Evolutionary conservation across 2,113 vertebrate genomes (phyloP), one percentile per base, ranked within the genome.

Genomic region (Lipophrys pholis): DNA sequence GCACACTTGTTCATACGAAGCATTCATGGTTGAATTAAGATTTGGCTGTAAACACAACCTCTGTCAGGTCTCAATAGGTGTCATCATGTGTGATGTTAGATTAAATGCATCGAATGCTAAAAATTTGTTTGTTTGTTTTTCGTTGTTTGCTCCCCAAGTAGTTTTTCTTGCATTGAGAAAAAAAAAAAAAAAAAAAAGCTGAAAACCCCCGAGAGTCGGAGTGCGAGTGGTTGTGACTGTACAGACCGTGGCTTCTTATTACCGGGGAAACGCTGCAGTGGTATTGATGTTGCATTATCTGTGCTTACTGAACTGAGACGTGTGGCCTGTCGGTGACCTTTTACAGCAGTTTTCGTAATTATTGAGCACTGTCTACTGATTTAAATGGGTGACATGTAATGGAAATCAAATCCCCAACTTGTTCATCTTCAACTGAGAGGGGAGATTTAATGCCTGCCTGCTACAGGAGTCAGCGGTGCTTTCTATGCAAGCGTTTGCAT

Each of bases 1-100:
- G 81, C 87, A 90, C 91, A 87, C 72, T 81, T 90, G 89, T 90
- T 89, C 76, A 83, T 85, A 90, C 76, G 72, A 82, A 83, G 54
- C 69, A 71, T 88, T 69, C 58, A 83, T 81, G 88, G 76, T 81
- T 89, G 75, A 90, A 88, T 91, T 89, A 90, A 91, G 21, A 30
- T 76, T 71, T 84, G 70, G 77, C 84, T 89, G 85, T 90, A 86
- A 88, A 30, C 21, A 30, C 21, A 87, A 84, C 82, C 75, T 79
- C 41, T 36, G 63, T 15, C 8, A 6, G 61, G 62, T 83, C 80
- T 57, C 21, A 7, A 12, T 51, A 67, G 63, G 40, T 30, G 55
- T 87, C 52, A 68, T 87, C 52, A 68, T 87, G 72, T 87, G 72
- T 74, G 43, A 48, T 61, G 7, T 58, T 45, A 41, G 69, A 72